Conservation (phyloP, 2,888 invertebrate genomes). For the Tetheella fluctuosa region DNA sequence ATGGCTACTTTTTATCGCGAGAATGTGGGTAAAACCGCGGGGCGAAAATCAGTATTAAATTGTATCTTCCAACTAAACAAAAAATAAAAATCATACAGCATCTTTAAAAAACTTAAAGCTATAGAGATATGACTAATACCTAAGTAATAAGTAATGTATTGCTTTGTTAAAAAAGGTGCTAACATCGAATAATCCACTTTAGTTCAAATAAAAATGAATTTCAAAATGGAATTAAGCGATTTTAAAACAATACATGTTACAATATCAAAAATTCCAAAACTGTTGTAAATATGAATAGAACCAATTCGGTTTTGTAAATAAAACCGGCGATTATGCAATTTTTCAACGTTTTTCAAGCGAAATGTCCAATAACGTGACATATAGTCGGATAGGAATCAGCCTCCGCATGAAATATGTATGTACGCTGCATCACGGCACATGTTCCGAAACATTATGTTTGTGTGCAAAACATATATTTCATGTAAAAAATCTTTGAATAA, state of each 20-base stretch:
- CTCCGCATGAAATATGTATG: slow-evolving; percentile 7
- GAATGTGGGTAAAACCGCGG: too few relatives aligned
- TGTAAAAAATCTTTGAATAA: too few relatives aligned
- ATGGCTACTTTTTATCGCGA: too few relatives aligned
- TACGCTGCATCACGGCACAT: neutral
- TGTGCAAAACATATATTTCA: too few relatives aligned
- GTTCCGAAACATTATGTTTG: neutral
- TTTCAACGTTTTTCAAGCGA: slow-evolving; percentile 27
- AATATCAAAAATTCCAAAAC: neutral
- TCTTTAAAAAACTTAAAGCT: too few relatives aligned
- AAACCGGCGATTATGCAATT: slow-evolving; percentile 20
- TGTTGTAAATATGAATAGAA: neutral
- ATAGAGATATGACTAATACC: too few relatives aligned
- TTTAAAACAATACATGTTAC: neutral
- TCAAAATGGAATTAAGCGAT: neutral
- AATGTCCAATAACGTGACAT: slow-evolving; percentile 41
- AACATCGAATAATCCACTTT: too few relatives aligned
- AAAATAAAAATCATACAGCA: too few relatives aligned
- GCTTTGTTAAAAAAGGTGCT: too few relatives aligned
- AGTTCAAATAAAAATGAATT: neutral
- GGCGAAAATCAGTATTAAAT: too few relatives aligned
- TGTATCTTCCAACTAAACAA: too few relatives aligned
- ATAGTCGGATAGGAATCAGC: slow-evolving; percentile 32
- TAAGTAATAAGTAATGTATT: too few relatives aligned
- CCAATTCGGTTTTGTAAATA: neutral